A percentile compares a stretch with the other conserved stretches of the same genome.
phyloP scores from a whole-genome alignment of 2,113 vertebrate species.

The Rana temporaria region DNA sequence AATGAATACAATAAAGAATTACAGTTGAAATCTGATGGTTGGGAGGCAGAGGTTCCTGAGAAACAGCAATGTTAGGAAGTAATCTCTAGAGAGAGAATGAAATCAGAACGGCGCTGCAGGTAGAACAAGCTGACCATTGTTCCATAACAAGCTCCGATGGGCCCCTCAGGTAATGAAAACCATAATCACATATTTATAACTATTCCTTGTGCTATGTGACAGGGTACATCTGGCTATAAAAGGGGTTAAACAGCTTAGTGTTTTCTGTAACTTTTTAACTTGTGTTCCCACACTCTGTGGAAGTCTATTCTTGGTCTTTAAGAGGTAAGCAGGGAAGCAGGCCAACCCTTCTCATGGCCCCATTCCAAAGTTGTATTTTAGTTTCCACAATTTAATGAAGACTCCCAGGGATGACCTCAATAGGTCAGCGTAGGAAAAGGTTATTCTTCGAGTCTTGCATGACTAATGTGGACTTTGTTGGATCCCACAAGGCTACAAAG shows the following conservation, averaged over 20 bases:
- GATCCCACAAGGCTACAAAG: not conserved
- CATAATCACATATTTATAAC: not conserved
- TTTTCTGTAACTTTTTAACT: not conserved
- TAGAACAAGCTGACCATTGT: conserved; percentile 8
- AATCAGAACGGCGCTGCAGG: not conserved
- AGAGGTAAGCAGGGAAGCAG: not conserved
- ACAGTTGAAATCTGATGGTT: too few species aligned
- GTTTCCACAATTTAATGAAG: conserved; percentile 20
- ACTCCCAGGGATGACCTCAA: not conserved
- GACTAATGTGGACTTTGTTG: not conserved
- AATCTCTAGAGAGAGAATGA: too few species aligned
- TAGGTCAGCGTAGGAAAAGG: not conserved
- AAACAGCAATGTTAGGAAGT: too few species aligned
- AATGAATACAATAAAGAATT: too few species aligned
- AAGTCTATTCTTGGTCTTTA: not conserved
- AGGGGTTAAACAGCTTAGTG: conserved; percentile 8
- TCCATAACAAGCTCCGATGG: not conserved
- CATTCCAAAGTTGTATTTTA: conserved; percentile 1
- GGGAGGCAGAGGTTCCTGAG: too few species aligned
- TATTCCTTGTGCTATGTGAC: not conserved
- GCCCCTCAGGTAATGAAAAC: not conserved
- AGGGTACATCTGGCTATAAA: not conserved
- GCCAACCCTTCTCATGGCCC: not conserved
- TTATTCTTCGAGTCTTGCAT: not conserved
- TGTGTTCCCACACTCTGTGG: conserved; percentile 1